Conservation (phyloP, 2,888 invertebrate genomes). For the Platycheirus rosarum region DNA sequence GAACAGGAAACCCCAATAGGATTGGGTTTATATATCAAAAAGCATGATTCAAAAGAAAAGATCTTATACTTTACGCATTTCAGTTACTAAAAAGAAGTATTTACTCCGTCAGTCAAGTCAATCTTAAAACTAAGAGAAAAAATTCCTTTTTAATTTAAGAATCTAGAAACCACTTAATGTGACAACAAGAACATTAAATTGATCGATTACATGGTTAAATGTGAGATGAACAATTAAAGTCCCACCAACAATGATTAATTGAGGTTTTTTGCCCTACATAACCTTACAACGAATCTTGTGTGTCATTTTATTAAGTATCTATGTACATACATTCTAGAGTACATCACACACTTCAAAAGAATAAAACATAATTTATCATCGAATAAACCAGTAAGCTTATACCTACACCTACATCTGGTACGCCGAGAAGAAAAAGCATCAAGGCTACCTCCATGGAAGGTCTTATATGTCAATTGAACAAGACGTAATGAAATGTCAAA, state of each 20-base stretch:
- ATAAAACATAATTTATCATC: conserved; percentile 19
- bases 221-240: conserved; percentile 2
- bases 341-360: background rate
- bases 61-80: too few species aligned
- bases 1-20: too few species aligned
- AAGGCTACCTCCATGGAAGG: background rate
- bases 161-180: background rate
- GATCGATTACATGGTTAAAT: conserved; percentile 15
- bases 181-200: conserved; percentile 3
- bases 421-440: background rate
- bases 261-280: conserved; percentile 16
- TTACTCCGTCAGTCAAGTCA: too few species aligned
- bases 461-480: conserved; percentile 1
- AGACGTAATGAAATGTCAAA: conserved; percentile 6
- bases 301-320: background rate
- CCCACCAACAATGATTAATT: conserved; percentile 27
- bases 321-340: background rate
- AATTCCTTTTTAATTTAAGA: too few species aligned
- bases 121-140: too few species aligned
- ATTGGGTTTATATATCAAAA: too few species aligned
- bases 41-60: too few species aligned
- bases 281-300: background rate
- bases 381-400: conserved; percentile 10
- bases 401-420: conserved; percentile 5
- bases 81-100: too few species aligned